Base-by-base conservation (phyloP, 92 coral and sea anemone species). In the Zoanthus sansibaricus region DNA sequence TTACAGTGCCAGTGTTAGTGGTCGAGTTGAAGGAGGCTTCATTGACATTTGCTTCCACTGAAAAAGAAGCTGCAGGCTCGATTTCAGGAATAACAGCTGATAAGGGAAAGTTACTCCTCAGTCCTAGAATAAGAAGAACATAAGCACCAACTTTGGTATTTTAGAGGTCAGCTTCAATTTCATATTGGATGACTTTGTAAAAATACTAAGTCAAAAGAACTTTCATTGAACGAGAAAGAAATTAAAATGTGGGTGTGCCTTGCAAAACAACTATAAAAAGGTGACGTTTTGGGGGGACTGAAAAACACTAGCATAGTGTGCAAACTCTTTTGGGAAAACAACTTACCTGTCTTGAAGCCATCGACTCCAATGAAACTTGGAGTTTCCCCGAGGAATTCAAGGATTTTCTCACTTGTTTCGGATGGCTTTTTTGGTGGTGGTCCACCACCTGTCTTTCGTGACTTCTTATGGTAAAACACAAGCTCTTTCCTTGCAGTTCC, bases 251-350 rank as follows among this genome's bases (percentile, higher is more conserved):
- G 31, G 15, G 47, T 47, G 9, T 7, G 74, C 74, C 74, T 70
- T 44, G 46, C 17, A 70, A 70, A 70, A 70, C 74, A 70, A 70
- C 30, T 25, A 33, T 47, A 70, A 70, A 70, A 70, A 5, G 46
- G 74, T n/a, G 47, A 70, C 74, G 10, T 30, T 70, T 25, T 70
- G 30, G 11, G 16, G 74, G 74, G 74, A 70, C 74, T 70, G 74
- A 33, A 44, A 44, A 70, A 70, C 74, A 30, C 74, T 30, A 16
- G 17, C n/a, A 10, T 44, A 70, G 10, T 70, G 75, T 18, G 47
- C 75, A 70, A 70, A 70, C 75, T 70, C 47, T 70, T 6, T 70
- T 70, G 45, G 9, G 15, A 70, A 70, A 70, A 70, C 17, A 70
- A 9, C 11, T 30, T 25, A 25, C 25, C 25, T 25, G 25, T 25